A percentile compares a stretch with the other conserved stretches of the same genome.
These are phyloP conservation scores for Aselliscus stoliczkanus DNA, from an alignment of 2,797 vertebrate species.

Conservation along the genomic window DNA sequence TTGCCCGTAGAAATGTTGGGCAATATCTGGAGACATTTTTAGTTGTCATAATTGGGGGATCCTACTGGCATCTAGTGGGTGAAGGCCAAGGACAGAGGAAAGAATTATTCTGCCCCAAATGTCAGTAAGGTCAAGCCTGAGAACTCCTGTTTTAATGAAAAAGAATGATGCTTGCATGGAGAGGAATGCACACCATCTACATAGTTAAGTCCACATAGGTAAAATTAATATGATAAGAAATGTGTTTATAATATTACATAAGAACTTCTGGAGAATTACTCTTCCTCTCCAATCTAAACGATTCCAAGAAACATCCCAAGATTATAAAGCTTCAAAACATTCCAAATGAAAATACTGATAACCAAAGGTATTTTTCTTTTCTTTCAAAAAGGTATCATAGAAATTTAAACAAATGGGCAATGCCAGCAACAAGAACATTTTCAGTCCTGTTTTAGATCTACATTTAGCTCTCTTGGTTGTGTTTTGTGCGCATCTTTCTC, in stretches of 20 bases:
- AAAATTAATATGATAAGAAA: neutral
- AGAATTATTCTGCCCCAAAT: neutral
- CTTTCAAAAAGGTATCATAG: neutral
- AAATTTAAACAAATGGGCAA: neutral
- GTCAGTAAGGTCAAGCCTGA: neutral
- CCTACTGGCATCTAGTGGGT: neutral
- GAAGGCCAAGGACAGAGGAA: neutral
- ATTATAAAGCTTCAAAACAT: neutral
- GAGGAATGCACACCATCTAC: neutral
- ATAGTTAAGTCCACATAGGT: neutral
- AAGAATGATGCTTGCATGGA: neutral
- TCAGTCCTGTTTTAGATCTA: neutral
- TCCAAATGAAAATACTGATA: neutral
- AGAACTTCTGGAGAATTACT: neutral
- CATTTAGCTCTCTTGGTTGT: neutral
- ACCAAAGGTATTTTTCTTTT: conserved; percentile 17
- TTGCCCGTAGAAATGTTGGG: neutral
- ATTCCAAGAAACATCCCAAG: neutral
- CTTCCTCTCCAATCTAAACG: neutral
- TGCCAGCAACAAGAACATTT: neutral
- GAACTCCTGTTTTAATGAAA: neutral
- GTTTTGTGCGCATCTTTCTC: neutral
- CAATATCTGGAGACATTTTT: neutral
- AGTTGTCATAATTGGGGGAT: neutral
- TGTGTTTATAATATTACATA: neutral